Evolutionary conservation across 1,140 invertebrate genomes (phyloP), one percentile per base, ranked within the genome.

Genomic region (Drosophila ficusphila): DNA sequence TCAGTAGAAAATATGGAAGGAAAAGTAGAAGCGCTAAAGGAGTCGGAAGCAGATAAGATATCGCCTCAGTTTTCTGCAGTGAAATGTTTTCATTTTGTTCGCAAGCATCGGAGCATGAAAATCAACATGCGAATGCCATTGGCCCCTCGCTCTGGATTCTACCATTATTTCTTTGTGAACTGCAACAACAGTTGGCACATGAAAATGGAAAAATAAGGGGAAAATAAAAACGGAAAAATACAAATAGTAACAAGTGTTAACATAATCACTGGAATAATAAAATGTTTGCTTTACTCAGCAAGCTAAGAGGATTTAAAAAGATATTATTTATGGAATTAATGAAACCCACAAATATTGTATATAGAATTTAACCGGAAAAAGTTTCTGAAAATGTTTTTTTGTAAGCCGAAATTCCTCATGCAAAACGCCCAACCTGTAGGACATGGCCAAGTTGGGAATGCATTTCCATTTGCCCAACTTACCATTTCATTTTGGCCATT

Each of bases 61-160:
- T 76, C 53, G 56, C 53, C 33, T 47, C 58, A 79, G 60, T 61
- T 83, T 53, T 70, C 57, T 42, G 33, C 33, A 71, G 49, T 57
- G 68, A 68, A 86, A 85, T 85, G 81, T 81, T 85, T 85, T 79
- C 81, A 85, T 85, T 85, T 88, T 85, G 81, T 85, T 86, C 57
- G 62, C 62, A 88, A 53, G 82, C 82, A 88, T 42, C 82, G 68
- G 61, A 82, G 77, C 82, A 89, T 88, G 57, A 78, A 88, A 88
- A 82, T 88, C 82, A 89, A 77, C 82, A 82, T 86, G 56, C 67
- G 68, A 49, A 72, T 61, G 70, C 64, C 46, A 54, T 51, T 38
- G 38, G 41, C 33, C 39, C 42, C 41, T 49, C 36, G 16, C 19
- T 33, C 38, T 11, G 31, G 19, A 11, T n/a, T 21, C 19, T 8